Evolutionary conservation across 2,888 invertebrate species (phyloP), one percentile per base, ranked within the genome.

Genomic region (Ganaspis brasiliensis): DNA sequence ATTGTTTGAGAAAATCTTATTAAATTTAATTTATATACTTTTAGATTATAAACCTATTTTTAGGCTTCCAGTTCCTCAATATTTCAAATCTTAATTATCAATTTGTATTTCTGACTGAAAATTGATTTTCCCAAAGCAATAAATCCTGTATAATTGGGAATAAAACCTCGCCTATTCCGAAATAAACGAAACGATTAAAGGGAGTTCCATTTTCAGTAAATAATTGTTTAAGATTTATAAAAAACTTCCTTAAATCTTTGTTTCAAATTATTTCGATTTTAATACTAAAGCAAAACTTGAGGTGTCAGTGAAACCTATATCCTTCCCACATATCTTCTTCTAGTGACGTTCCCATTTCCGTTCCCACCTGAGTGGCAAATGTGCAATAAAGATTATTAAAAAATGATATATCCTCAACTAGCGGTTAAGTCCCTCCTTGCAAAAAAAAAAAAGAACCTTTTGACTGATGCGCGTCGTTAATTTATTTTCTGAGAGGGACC

Each of bases 361-460:
- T 67, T 67, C 40, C 63, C 14, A 21, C 21, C 40, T 24, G 67
- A 49, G 67, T 40, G 67, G 67, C 67, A 71, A 57, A 75, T 78
- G 76, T 79, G 80, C 78, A 80, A 80, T 80, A 79, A 81, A 59
- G 71, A 74, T 45, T 24, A 61, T 71, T 56, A 74, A 45, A 40
- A 49, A 75, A 61, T 72, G 31, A 52, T 35, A 75, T 31, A 75
- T 67, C 67, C 45, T 45, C 24, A 40, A 67, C 40, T 45, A 45
- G n/a, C 21, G 67, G 45, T n/a, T 10, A 40, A 63, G 63, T 67
- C n/a, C 45, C n/a, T 67, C 67, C 45, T 45, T 21, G 21, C 21
- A 45, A 67, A 67, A 24, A 24, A 12, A 19, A 63, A 16, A 19
- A 52, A 19, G 19, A 52, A 16, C 16, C 16, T 19, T 52, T 24